Conservation (phyloP, 2,113 vertebrate genomes). For the Lampris incognitus region DNA sequence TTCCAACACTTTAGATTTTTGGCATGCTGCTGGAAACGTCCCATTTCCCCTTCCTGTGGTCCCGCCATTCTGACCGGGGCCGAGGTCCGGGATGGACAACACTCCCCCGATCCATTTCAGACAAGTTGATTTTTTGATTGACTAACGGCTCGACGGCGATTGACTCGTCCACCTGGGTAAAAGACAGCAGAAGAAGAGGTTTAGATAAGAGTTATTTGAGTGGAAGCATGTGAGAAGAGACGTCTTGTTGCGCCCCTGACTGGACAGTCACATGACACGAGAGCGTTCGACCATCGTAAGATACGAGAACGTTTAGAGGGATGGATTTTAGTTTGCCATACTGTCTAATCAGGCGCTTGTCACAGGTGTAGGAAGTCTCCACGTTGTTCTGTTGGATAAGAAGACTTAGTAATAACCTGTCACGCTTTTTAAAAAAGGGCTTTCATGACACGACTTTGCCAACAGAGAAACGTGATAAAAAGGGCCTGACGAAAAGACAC, state of each 20-base stretch:
- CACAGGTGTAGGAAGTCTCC: not conserved
- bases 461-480: constrained; percentile 6
- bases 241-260: too few relatives aligned
- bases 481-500: too few relatives aligned
- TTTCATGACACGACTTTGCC: constrained; percentile 7
- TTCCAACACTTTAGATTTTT: not conserved
- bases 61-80: not conserved
- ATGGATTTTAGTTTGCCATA: not conserved
- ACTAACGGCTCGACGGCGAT: not conserved
- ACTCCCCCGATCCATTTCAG: constrained; percentile 3
- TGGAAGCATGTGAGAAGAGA: too few relatives aligned
- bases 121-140: constrained; percentile 8
- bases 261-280: too few relatives aligned
- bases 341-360: not conserved
- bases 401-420: not conserved
- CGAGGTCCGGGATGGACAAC: not conserved
- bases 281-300: too few relatives aligned
- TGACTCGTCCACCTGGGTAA: not conserved
- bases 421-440: not conserved
- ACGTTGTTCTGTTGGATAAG: too few relatives aligned
- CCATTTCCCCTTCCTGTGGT: too few relatives aligned
- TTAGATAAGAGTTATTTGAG: not conserved
- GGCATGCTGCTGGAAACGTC: too few relatives aligned
- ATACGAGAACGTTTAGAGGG: not conserved
- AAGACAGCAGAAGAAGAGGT: not conserved